A percentile compares a stretch with the other conserved stretches of the same genome.
These are phyloP conservation scores for Naja naja DNA, from an alignment of 2,113 vertebrate genomes.

Conservation along the genomic window DNA sequence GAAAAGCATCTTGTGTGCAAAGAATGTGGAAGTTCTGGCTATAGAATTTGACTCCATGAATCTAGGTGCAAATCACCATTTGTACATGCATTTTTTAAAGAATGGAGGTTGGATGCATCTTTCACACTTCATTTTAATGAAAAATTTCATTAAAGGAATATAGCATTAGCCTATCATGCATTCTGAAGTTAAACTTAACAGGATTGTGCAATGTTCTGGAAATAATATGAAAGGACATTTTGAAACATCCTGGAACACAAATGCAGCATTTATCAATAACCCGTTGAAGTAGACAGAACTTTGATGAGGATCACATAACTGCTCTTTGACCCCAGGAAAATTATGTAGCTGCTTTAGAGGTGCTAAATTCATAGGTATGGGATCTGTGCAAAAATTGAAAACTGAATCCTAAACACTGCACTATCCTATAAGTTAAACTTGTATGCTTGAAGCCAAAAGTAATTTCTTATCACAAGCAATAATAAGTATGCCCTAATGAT, in stretches of 20 bases:
- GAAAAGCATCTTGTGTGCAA: too few species aligned
- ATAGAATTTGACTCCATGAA: too few species aligned
- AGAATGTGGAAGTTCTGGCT: too few species aligned
- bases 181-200: neutral
- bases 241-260: neutral
- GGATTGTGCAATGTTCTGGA: neutral
- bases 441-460: neutral
- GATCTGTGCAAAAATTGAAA: neutral
- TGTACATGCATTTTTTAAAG: too few species aligned
- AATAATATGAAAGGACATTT: neutral
- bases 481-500: neutral
- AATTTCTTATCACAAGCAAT: slow-evolving; percentile 14
- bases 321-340: neutral
- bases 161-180: too few species aligned
- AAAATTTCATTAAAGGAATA: too few species aligned
- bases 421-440: neutral
- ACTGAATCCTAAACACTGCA: neutral
- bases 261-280: neutral
- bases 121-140: too few species aligned
- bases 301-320: neutral
- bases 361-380: neutral
- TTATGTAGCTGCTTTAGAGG: neutral
- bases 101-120: too few species aligned
- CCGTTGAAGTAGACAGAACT: neutral
- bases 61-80: too few species aligned